Evolutionary conservation across 2,888 invertebrate species (phyloP), one percentile per base, ranked within the genome.

Genomic region (Pseudanteris insignis): DNA sequence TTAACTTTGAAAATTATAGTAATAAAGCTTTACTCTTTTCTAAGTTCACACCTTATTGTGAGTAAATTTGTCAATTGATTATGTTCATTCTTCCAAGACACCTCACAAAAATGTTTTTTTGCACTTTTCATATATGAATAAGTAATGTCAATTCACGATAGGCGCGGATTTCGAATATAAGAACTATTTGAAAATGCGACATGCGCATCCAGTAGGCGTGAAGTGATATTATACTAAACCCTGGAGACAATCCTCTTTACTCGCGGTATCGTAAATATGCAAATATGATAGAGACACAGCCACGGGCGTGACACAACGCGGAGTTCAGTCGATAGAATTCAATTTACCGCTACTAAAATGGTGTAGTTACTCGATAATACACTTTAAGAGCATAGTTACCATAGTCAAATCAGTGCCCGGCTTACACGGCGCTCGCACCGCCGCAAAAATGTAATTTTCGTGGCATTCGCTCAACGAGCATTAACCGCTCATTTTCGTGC

Each of bases 271-370:
- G 70, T 68, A 70, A 71, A 70, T 70, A 71, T 71, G 71, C 69
- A 70, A 70, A 71, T 58, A 63, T 71, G 69, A 65, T 63, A 64
- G 63, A 66, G 54, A 67, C 66, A 64, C 57, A 64, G 55, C 62
- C 62, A 53, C 65, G 65, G 62, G 57, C 64, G 53, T 6, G 18
- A 18, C 48, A 62, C 63, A 51, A 58, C 43, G 51, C 54, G 51
- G 29, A 62, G 61, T 63, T 61, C 64, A 66, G 61, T 65, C 71
- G 69, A 71, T 71, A 66, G 64, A 70, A 71, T 72, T 72, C 71
- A 72, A 72, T 72, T 71, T 71, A 68, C 68, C 65, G 64, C 67
- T 67, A 66, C 68, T 70, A 66, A 72, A 71, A 70, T 65, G 71
- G 67, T 67, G 68, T 60, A 65, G 62, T 62, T 69, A 67, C 68